Percentiles rank a stretch among this genome's conserved stretches.
These are phyloP conservation scores for Silurus aristotelis DNA, from an alignment of 2,797 vertebrate genomes.

Conservation along the genomic window DNA sequence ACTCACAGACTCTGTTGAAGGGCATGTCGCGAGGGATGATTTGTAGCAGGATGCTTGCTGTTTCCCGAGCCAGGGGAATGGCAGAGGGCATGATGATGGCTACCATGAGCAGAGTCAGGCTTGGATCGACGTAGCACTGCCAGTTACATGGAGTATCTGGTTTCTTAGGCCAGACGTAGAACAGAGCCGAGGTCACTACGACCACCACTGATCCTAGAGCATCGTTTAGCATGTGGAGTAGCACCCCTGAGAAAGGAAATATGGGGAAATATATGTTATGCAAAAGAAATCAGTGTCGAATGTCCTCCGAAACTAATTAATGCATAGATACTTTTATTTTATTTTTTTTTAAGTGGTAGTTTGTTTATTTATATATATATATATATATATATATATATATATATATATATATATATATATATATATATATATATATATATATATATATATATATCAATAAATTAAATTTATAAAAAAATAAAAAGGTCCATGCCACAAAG, in stretches of 20 bases:
- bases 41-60: constrained; percentile 78
- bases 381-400: too few relatives aligned
- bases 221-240: constrained; percentile 84
- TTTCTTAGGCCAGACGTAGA: constrained; percentile 74
- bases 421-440: too few relatives aligned
- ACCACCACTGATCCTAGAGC: constrained; percentile 84
- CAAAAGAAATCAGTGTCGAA: neutral
- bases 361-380: too few relatives aligned
- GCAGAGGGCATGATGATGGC: constrained; percentile 80
- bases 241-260: constrained; percentile 70
- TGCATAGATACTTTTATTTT: neutral
- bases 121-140: constrained; percentile 86
- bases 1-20: constrained; percentile 78
- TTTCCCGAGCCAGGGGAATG: constrained; percentile 81
- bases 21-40: constrained; percentile 78
- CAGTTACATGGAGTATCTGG: constrained; percentile 70
- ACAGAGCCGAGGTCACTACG: constrained; percentile 79
- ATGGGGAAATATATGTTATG: neutral
- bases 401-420: too few relatives aligned
- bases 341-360: neutral
- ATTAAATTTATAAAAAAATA: too few relatives aligned
- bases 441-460: too few relatives aligned
- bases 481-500: too few relatives aligned
- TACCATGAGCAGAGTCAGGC: constrained; percentile 82
- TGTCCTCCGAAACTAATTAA: too few relatives aligned